phyloP scores from a whole-genome alignment of 1,140 invertebrate species.

The Hypsibius dujardini region DNA sequence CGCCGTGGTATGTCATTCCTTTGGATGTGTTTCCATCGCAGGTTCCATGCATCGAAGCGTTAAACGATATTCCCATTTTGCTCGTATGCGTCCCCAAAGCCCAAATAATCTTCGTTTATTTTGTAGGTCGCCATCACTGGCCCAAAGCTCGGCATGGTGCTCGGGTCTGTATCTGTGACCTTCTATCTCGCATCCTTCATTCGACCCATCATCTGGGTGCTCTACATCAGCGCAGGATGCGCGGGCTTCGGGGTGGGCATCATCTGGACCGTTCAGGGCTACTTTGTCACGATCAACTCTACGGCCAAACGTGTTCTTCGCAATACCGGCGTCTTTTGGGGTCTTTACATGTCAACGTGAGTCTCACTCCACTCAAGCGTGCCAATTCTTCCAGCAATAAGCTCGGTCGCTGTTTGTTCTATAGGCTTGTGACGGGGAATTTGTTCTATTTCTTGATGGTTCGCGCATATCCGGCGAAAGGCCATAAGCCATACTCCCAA shows the following conservation, averaged over 20 bases:
- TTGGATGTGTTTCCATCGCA: not conserved
- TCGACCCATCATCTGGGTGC: not conserved
- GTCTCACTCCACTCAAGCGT: not conserved
- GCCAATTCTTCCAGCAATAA: not conserved
- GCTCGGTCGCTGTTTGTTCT: not conserved
- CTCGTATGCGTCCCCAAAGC: not conserved
- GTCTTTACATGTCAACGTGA: not conserved
- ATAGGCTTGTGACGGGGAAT: conserved; percentile 7
- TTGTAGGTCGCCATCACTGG: conserved; percentile 7
- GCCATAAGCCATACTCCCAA: too few relatives aligned
- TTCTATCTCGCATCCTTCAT: conserved; percentile 4
- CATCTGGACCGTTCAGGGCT: not conserved
- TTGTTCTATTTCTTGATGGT: conserved; percentile 9
- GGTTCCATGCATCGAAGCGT: not conserved
- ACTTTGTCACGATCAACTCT: conserved; percentile 10
- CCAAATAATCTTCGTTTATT: not conserved
- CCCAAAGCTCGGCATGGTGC: not conserved
- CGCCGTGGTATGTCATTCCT: not conserved
- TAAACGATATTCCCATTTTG: not conserved
- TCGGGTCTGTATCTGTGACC: not conserved
- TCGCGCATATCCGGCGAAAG: too few relatives aligned
- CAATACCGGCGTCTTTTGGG: conserved; percentile 9
- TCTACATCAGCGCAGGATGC: not conserved
- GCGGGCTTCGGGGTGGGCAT: not conserved
- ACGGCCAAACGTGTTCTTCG: not conserved